These are phyloP conservation scores for Nesoenas mayeri DNA, from an alignment of 2,113 vertebrate genomes.

Conservation along the genomic window DNA sequence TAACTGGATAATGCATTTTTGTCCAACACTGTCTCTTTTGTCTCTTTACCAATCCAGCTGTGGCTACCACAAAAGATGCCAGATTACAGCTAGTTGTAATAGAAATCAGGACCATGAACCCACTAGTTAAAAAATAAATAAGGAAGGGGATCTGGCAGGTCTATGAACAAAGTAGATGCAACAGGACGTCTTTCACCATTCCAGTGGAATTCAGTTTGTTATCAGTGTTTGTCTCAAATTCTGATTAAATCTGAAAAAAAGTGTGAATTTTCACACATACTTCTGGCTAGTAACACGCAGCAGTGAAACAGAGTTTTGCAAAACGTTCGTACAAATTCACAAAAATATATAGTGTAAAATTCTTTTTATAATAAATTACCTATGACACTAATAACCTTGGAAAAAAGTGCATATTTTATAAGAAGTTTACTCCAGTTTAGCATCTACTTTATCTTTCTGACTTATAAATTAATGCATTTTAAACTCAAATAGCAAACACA, in stretches of 20 bases:
- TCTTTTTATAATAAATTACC: not conserved
- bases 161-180: not conserved
- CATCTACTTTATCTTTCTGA: not conserved
- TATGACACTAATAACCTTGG: not conserved
- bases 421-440: not conserved
- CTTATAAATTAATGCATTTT: not conserved
- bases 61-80: not conserved
- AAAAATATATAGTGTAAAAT: not conserved
- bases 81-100: not conserved
- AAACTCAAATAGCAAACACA: not conserved
- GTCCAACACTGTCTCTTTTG: not conserved
- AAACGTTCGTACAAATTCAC: not conserved
- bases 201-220: not conserved
- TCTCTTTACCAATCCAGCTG: not conserved
- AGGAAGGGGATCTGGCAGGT: accelerated
- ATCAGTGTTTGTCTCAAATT: not conserved
- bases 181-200: not conserved
- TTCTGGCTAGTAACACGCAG: not conserved
- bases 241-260: not conserved
- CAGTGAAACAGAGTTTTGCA: not conserved
- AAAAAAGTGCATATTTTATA: not conserved
- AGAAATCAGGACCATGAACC: not conserved
- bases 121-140: not conserved
- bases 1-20: not conserved
- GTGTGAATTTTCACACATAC: not conserved